These are phyloP conservation scores for Symphodus melops DNA, from an alignment of 2,113 vertebrate genomes.

Conservation along the genomic window DNA sequence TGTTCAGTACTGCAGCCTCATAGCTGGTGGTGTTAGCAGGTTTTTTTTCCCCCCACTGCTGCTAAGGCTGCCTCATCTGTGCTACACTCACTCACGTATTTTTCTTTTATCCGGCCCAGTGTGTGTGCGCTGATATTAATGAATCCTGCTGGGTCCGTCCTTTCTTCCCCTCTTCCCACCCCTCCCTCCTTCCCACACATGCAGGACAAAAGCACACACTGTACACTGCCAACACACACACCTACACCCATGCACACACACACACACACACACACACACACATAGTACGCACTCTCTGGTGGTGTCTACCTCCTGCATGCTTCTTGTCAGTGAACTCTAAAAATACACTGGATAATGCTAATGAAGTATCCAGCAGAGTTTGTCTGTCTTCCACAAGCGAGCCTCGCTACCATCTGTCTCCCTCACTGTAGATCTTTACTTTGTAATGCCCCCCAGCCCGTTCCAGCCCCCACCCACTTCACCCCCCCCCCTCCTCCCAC, in stretches of 20 bases:
- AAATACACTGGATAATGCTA: conserved; percentile 73
- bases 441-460: conserved; percentile 31
- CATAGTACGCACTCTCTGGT: conserved; percentile 10
- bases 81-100: conserved; percentile 31
- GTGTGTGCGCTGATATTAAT: conserved; percentile 64
- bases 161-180: conserved; percentile 9
- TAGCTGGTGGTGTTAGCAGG: conserved; percentile 21
- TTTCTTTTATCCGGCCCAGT: conserved; percentile 66
- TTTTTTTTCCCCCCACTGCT: not conserved
- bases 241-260: conserved; percentile 2
- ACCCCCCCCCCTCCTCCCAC: not conserved
- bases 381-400: conserved; percentile 63
- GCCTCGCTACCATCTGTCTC: conserved; percentile 68
- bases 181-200: conserved; percentile 26
- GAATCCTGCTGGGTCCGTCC: conserved; percentile 60
- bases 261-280: not conserved
- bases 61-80: conserved; percentile 12
- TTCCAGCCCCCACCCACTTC: not conserved
- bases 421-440: conserved; percentile 50
- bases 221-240: conserved; percentile 23
- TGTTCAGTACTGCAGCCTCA: conserved; percentile 28
- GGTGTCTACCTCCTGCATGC: conserved; percentile 57
- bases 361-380: conserved; percentile 73
- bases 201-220: conserved; percentile 35
- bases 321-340: conserved; percentile 69